Base-by-base conservation (phyloP, 2,888 invertebrate species). In the Oegoconia quadripuncta region DNA sequence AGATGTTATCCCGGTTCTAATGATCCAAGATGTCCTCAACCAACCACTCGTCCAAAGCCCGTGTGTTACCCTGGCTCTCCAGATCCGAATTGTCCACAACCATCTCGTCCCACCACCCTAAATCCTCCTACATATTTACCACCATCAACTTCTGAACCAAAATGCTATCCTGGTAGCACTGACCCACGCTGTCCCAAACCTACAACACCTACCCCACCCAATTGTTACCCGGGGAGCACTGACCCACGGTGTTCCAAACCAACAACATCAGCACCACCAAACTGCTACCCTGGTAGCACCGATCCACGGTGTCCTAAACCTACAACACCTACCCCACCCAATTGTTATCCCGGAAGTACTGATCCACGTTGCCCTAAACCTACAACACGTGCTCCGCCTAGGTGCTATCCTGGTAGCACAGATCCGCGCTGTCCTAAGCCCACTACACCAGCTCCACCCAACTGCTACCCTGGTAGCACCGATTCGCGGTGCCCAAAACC, bases 41-140 rank as follows among this genome's bases (percentile, higher is more conserved):
- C 61, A 3, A 52, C 59, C 0, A 61, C 67, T n/a, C 50, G 52
- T 7, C 36, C 44, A 11, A 42, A 43, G 28, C 50, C 49, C 8
- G 39, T 36, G 7, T 65, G 69, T 27, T 61, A 52, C 32, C 66
- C 63, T 0, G 78, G 77, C 0, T 68, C 74, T 3, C 50, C 60
- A 3, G 61, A 84, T 48, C 74, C 74, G 0, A 54, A 59, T 1
- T 80, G 80, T 27, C 77, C 76, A 1, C 65, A 64, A 50, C 59
- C 67, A 16, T 39, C 69, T 6, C 46, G 54, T n/a, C 60, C 65
- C 0, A 58, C 67, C 1, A 65, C 64, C 8, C 52, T 38, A 32
- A 37, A 23, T 13, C 34, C 44, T 26, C 40, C 39, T 14, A 25
- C 39, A 20, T 37, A 37, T 20, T 31, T 37, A 17, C 47, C 50